phyloP scores from a whole-genome alignment of 2,888 invertebrate species.

The Drosophila lacicola region DNA sequence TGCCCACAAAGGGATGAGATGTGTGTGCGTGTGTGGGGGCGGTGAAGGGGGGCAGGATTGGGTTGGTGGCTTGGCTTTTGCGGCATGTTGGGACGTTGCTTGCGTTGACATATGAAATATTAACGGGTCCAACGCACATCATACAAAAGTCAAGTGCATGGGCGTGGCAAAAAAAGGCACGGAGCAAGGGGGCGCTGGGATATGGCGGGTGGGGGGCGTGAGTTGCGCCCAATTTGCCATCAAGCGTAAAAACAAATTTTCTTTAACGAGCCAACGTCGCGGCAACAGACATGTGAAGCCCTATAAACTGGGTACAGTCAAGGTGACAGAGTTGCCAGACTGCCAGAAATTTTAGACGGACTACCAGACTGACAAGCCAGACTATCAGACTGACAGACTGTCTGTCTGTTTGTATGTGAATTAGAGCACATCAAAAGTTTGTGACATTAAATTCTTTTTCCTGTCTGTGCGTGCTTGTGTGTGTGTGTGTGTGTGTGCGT shows the following conservation, averaged over 20 bases:
- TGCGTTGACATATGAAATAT: slow-evolving; percentile 79
- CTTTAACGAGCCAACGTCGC: slow-evolving; percentile 64
- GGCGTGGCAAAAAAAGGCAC: slow-evolving; percentile 16
- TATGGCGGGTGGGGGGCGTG: background rate
- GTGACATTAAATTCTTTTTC: slow-evolving; percentile 57
- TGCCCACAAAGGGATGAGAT: slow-evolving; percentile 12
- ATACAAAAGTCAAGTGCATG: slow-evolving; percentile 60
- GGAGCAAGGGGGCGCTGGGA: background rate
- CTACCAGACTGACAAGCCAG: slow-evolving; percentile 13
- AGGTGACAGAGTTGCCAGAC: slow-evolving; percentile 47
- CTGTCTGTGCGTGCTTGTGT: background rate
- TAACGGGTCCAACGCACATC: slow-evolving; percentile 62
- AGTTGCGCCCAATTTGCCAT: slow-evolving; percentile 70
- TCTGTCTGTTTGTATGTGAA: slow-evolving; percentile 59
- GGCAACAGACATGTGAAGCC: slow-evolving; percentile 8
- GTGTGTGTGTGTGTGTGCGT: background rate
- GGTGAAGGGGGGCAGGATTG: background rate
- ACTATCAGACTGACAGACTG: background rate
- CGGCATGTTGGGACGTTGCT: slow-evolving; percentile 27
- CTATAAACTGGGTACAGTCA: background rate
- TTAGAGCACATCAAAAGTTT: slow-evolving; percentile 76
- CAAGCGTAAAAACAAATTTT: slow-evolving; percentile 78
- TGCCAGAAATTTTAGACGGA: background rate
- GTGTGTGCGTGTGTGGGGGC: background rate
- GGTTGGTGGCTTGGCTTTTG: slow-evolving; percentile 1